These are phyloP conservation scores for Callospermophilus lateralis DNA, from an alignment of 2,113 vertebrate genomes.

Conservation along the genomic window DNA sequence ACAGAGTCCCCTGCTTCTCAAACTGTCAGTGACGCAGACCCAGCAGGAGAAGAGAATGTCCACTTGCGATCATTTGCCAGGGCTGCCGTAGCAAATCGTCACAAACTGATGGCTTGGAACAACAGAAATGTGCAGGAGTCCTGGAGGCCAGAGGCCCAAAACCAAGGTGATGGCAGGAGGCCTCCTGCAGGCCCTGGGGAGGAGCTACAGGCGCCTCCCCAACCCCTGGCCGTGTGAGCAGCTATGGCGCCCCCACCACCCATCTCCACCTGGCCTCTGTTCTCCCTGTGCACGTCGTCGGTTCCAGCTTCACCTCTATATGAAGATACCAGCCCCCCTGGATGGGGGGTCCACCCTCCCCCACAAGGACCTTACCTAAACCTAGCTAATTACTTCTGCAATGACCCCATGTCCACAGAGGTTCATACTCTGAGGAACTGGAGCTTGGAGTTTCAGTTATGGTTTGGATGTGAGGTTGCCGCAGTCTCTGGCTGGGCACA, in stretches of 20 bases:
- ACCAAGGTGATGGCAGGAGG: neutral
- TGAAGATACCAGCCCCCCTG: neutral
- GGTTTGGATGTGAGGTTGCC: no score
- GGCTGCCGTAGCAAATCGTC: neutral
- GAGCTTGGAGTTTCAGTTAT: neutral
- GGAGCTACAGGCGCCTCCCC: neutral
- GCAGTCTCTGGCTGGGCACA: no score
- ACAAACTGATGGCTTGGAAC: neutral
- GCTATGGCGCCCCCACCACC: neutral
- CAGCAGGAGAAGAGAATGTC: neutral
- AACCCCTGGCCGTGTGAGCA: no score
- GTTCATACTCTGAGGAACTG: neutral
- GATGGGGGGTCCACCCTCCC: neutral
- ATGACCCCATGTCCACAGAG: neutral
- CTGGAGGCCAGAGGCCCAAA: neutral
- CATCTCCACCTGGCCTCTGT: neutral
- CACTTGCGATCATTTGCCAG: neutral
- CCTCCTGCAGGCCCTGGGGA: neutral
- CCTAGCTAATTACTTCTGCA: neutral
- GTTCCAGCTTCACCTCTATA: neutral
- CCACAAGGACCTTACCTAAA: neutral
- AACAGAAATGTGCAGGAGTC: neutral
- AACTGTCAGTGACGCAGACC: neutral
- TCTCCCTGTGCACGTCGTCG: neutral
- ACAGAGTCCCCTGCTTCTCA: neutral